Percentiles rank a stretch among this genome's conserved stretches.
Conservation (phyloP, 1,140 invertebrate species). For the Lethrus apterus region DNA sequence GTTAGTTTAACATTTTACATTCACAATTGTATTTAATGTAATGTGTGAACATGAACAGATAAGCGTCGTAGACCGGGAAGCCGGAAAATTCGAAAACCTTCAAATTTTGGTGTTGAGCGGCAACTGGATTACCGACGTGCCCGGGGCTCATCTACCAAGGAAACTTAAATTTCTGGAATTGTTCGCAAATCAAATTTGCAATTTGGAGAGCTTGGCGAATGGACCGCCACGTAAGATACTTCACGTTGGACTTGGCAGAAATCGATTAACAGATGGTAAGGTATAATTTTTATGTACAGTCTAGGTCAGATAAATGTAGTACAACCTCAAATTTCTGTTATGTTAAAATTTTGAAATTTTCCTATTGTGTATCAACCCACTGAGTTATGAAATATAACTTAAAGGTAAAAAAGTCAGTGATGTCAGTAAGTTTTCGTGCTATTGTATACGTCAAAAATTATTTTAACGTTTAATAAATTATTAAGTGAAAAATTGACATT, state of each 20-base stretch:
- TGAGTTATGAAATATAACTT: too few species aligned
- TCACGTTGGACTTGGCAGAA: slow-evolving; percentile 23
- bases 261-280: slow-evolving; percentile 23
- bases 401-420: too few species aligned
- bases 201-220: slow-evolving; percentile 19
- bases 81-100: slow-evolving; percentile 22
- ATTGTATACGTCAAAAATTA: too few species aligned
- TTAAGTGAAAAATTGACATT: too few species aligned
- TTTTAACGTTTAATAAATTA: background rate
- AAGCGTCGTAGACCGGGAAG: slow-evolving; percentile 21
- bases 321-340: background rate
- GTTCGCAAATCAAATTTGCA: slow-evolving; percentile 26
- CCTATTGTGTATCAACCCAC: too few species aligned
- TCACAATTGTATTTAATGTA: background rate
- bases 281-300: background rate
- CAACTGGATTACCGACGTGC: slow-evolving; percentile 25
- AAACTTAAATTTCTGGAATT: slow-evolving; percentile 27
- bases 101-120: slow-evolving; percentile 26
- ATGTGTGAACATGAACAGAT: slow-evolving; percentile 16
- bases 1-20: background rate
- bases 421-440: too few species aligned
- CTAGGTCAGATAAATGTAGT: too few species aligned
- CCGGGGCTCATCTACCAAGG: slow-evolving; percentile 21
- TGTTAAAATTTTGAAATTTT: background rate
- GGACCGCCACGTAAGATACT: slow-evolving; percentile 19